phyloP scores from a whole-genome alignment of 2,113 vertebrate genomes.

The Xyliphius kryptos region DNA sequence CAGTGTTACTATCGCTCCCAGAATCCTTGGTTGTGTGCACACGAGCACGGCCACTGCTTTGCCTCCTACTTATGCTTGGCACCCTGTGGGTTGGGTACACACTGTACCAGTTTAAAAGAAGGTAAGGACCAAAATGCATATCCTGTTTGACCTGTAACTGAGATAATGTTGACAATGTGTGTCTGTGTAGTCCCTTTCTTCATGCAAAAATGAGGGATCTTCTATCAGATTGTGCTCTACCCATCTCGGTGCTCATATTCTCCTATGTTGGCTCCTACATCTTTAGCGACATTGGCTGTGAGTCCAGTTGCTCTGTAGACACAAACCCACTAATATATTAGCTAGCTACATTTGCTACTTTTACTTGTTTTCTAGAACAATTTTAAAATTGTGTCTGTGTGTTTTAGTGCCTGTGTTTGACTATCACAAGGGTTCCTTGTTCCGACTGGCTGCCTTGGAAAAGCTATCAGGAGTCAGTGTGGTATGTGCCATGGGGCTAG shows the following conservation, averaged over 20 bases:
- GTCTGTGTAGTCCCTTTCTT: slow-evolving; percentile 78
- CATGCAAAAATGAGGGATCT: slow-evolving; percentile 86
- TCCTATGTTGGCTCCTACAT: slow-evolving; percentile 86
- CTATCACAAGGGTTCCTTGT: slow-evolving; percentile 77
- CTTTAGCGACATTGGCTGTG: slow-evolving; percentile 88
- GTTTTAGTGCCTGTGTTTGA: slow-evolving; percentile 85
- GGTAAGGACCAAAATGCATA: slow-evolving; percentile 64
- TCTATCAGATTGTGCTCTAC: slow-evolving; percentile 94
- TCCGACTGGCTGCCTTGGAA: slow-evolving; percentile 76
- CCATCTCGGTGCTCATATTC: slow-evolving; percentile 89
- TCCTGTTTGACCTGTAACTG: no score
- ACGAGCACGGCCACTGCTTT: slow-evolving; percentile 82
- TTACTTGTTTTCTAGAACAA: no score
- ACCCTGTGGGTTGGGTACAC: slow-evolving; percentile 95
- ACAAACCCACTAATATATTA: slow-evolving; percentile 3
- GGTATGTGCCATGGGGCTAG: slow-evolving; percentile 84
- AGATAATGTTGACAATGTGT: no score
- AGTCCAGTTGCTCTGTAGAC: slow-evolving; percentile 60
- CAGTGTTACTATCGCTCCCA: slow-evolving; percentile 40
- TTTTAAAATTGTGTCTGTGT: slow-evolving; percentile 22
- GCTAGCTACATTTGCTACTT: no score
- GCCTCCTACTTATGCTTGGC: slow-evolving; percentile 92
- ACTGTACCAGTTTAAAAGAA: slow-evolving; percentile 94
- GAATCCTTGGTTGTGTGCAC: slow-evolving; percentile 63
- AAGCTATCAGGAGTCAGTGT: slow-evolving; percentile 76